Evolutionary conservation across 2,797 vertebrate species (phyloP).

Genomic region (Chelon auratus): DNA sequence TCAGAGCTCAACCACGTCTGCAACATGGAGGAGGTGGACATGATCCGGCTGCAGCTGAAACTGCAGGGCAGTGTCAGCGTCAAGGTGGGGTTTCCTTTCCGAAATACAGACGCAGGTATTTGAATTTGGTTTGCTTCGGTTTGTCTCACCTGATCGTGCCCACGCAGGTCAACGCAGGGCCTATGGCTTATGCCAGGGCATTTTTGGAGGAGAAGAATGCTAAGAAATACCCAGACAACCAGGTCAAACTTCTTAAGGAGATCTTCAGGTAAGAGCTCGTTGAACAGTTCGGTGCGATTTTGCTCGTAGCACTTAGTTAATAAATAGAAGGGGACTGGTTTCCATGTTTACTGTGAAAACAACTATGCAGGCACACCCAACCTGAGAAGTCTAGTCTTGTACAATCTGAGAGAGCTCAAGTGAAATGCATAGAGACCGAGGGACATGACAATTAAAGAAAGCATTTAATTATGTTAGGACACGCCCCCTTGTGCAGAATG

Average conservation of each 20-base stretch:
- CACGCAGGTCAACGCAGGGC: conserved; percentile 94
- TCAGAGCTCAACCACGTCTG: conserved; percentile 97
- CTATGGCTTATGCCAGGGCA: conserved; percentile 97
- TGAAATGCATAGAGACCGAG: too few species aligned
- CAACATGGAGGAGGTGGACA: conserved; percentile 96
- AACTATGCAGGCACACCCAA: too few species aligned
- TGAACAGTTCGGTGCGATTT: neutral
- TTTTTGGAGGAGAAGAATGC: conserved; percentile 98
- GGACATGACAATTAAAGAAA: too few species aligned
- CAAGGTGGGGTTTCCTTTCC: conserved; percentile 83
- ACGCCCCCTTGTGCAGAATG: too few species aligned
- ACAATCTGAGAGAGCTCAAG: too few species aligned
- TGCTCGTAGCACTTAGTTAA: too few species aligned
- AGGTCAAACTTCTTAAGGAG: conserved; percentile 97
- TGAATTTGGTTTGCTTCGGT: neutral
- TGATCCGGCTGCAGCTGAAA: conserved; percentile 98
- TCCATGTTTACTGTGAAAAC: too few species aligned
- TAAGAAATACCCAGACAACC: conserved; percentile 98
- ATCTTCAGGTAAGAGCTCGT: conserved; percentile 92
- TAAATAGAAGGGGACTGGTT: too few species aligned
- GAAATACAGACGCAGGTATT: neutral
- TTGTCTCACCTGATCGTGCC: conserved; percentile 17
- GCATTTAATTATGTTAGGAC: too few species aligned
- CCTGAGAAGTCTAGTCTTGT: too few species aligned
- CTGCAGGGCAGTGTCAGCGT: conserved; percentile 98